Evolutionary conservation across 2,113 vertebrate genomes (phyloP).

Genomic region (Muntiacus muntjak): DNA sequence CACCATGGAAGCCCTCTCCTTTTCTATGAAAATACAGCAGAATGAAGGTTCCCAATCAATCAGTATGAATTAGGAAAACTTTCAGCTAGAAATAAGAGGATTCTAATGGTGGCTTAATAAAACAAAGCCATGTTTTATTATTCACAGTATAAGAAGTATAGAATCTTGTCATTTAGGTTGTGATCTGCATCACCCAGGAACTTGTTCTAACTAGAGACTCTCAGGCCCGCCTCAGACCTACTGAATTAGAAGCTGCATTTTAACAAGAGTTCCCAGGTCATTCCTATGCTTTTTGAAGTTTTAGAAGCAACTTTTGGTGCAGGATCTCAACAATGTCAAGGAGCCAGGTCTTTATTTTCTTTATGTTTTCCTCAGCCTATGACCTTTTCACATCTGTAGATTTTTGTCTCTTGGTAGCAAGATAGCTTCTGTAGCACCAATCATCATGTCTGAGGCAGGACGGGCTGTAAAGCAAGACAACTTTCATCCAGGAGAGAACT

Average conservation of each 20-base stretch:
- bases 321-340: background rate
- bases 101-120: background rate
- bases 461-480: background rate
- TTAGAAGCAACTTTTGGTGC: background rate
- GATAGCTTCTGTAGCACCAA: background rate
- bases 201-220: background rate
- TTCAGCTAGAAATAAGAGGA: background rate
- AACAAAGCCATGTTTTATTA: slow-evolving; percentile 27
- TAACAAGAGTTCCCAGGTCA: background rate
- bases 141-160: background rate
- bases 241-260: background rate
- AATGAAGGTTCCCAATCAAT: background rate
- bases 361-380: background rate
- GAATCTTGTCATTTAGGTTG: background rate
- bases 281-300: background rate
- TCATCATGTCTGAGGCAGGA: background rate
- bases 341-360: background rate
- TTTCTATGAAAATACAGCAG: background rate
- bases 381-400: background rate
- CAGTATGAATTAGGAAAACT: background rate
- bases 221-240: background rate
- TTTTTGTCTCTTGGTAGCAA: background rate
- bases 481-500: background rate
- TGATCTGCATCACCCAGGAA: background rate
- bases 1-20: background rate